These are phyloP conservation scores for Hydriomena furcata DNA, from an alignment of 2,888 invertebrate genomes.

Conservation along the genomic window DNA sequence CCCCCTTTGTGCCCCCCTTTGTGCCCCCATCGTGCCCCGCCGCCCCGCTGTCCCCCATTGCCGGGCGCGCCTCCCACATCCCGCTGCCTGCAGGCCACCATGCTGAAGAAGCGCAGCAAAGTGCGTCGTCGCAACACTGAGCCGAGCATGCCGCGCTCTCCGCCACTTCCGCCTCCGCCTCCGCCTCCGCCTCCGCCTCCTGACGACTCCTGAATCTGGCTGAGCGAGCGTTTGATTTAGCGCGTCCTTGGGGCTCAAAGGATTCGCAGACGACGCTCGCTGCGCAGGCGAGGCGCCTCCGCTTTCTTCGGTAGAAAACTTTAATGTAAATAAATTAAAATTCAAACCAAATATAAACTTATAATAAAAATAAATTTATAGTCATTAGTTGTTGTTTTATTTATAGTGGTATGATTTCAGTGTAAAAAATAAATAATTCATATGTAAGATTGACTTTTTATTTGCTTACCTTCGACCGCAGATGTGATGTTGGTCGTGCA, in stretches of 20 bases:
- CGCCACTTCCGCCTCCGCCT: conserved; percentile 62
- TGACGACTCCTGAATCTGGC: conserved; percentile 87
- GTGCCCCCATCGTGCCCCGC: conserved; percentile 72
- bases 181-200: conserved; percentile 62
- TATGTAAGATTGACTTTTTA: conserved; percentile 45
- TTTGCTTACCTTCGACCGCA: conserved; percentile 17
- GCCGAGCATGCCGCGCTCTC: conserved; percentile 86
- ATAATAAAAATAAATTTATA: conserved; percentile 66
- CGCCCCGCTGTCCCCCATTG: conserved; percentile 37
- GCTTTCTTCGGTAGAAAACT: conserved; percentile 28
- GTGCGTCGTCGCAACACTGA: conserved; percentile 98
- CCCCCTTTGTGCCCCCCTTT: conserved; percentile 55
- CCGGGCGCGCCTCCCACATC: conserved; percentile 44
- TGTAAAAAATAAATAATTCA: conserved; percentile 60
- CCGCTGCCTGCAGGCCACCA: conserved; percentile 94
- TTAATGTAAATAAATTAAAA: conserved; percentile 65
- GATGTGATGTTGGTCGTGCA: too few relatives aligned
- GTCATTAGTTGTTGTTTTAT: conserved; percentile 72
- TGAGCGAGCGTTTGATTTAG: conserved; percentile 88
- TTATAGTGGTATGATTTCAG: conserved; percentile 59
- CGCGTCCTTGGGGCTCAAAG: conserved; percentile 77
- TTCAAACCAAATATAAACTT: conserved; percentile 49
- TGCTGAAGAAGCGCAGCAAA: conserved; percentile 99
- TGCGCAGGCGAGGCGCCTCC: conserved; percentile 35
- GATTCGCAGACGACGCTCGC: conserved; percentile 65